Evolutionary conservation across 2,888 invertebrate genomes (phyloP).

Genomic region (Cancer borealis): DNA sequence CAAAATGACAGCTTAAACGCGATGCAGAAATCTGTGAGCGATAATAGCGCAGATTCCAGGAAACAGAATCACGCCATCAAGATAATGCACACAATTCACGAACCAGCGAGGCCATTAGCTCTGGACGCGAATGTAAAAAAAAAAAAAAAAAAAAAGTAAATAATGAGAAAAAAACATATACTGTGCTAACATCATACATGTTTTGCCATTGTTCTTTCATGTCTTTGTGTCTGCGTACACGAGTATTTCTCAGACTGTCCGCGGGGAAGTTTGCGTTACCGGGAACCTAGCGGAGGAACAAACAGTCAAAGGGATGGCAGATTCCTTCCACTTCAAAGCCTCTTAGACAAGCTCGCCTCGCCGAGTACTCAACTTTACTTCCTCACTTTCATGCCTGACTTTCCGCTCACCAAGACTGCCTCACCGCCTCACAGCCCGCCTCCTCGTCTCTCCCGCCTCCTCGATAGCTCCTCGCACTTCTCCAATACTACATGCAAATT

Average conservation of each 20-base stretch:
- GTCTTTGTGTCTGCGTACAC: neutral
- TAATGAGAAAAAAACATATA: neutral
- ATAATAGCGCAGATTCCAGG: neutral
- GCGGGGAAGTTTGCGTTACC: neutral
- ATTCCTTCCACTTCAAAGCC: conserved; percentile 41
- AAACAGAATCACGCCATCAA: neutral
- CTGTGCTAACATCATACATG: neutral
- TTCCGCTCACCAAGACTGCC: conserved; percentile 9
- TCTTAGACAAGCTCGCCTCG: neutral
- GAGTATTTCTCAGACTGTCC: neutral
- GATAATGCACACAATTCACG: neutral
- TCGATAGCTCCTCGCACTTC: conserved; percentile 1
- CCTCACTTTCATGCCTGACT: conserved; percentile 31
- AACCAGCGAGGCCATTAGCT: neutral
- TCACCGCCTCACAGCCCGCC: neutral
- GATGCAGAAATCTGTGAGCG: neutral
- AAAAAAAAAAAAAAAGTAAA: neutral
- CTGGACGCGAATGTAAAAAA: neutral
- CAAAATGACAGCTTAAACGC: neutral
- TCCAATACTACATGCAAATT: conserved; percentile 45
- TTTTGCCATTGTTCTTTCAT: neutral
- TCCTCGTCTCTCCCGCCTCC: neutral
- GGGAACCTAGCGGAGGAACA: neutral
- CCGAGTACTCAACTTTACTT: conserved; percentile 22
- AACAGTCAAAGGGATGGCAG: neutral